These are phyloP conservation scores for Pagrus major DNA, from an alignment of 2,113 vertebrate genomes.

Conservation along the genomic window DNA sequence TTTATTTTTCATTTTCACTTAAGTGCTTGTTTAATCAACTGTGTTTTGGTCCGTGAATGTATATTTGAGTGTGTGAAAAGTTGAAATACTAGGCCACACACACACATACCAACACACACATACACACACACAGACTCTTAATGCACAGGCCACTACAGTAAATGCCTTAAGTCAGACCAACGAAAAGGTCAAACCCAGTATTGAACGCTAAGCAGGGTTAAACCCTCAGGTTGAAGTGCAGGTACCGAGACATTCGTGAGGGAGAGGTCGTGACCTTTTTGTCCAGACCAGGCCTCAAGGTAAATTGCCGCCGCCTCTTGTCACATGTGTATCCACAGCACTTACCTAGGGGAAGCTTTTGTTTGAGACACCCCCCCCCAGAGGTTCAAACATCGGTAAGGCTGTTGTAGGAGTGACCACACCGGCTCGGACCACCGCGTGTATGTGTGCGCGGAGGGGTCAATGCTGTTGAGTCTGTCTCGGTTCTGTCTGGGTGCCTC, in stretches of 20 bases:
- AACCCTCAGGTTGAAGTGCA: slow-evolving; percentile 73
- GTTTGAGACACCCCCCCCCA: slow-evolving; percentile 19
- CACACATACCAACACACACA: slow-evolving; percentile 3
- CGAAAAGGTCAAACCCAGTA: slow-evolving; percentile 72
- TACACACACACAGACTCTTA: slow-evolving; percentile 19
- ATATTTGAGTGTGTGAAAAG: slow-evolving; percentile 18
- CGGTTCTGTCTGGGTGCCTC: slow-evolving; percentile 74
- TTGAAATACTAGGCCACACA: slow-evolving; percentile 8
- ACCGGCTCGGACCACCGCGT: slow-evolving; percentile 17
- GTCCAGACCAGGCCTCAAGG: slow-evolving; percentile 49
- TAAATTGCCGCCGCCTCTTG: slow-evolving; percentile 38
- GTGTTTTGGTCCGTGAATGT: slow-evolving; percentile 11
- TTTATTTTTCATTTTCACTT: slow-evolving; percentile 28
- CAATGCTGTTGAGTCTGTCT: slow-evolving; percentile 71
- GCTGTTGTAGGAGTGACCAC: slow-evolving; percentile 60
- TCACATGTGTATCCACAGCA: slow-evolving; percentile 14
- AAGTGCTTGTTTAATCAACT: slow-evolving; percentile 19
- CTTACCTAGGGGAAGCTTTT: slow-evolving; percentile 36
- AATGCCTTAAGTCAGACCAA: slow-evolving; percentile 65
- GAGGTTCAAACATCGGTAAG: slow-evolving; percentile 60
- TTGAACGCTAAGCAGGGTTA: slow-evolving; percentile 73
- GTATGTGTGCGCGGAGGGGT: slow-evolving; percentile 56
- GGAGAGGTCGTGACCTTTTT: slow-evolving; percentile 73
- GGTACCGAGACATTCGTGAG: slow-evolving; percentile 60
- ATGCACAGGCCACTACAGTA: slow-evolving; percentile 60